Conservation (phyloP, 2,888 invertebrate genomes). For the Tortricodes alternella region DNA sequence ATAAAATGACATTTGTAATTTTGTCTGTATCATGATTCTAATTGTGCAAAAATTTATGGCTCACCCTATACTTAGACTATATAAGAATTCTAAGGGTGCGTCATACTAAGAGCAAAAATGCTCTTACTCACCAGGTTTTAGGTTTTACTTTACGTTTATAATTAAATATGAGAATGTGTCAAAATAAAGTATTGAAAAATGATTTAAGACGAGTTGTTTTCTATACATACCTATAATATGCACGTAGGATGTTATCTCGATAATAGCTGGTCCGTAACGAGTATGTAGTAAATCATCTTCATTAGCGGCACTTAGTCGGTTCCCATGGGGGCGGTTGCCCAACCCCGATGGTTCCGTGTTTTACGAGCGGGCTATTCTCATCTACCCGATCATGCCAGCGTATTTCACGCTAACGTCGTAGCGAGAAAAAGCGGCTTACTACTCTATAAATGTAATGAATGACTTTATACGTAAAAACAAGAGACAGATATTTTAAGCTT, state of each 20-base stretch:
- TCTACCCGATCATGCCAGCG: background rate
- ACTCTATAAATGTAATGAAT: too few relatives aligned
- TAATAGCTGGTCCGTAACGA: conserved; percentile 2
- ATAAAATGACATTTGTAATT: too few relatives aligned
- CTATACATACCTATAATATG: background rate
- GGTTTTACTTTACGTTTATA: background rate
- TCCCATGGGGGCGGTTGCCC: conserved; percentile 26
- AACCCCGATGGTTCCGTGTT: conserved; percentile 20
- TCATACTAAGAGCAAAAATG: too few relatives aligned
- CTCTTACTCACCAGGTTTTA: too few relatives aligned
- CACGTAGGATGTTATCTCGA: background rate
- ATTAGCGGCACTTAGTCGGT: conserved; percentile 14
- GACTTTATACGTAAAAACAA: too few relatives aligned
- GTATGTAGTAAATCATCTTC: conserved; percentile 18
- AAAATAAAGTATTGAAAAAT: background rate
- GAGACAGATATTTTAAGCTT: too few relatives aligned
- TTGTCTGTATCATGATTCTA: too few relatives aligned
- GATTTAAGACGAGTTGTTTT: conserved; percentile 10
- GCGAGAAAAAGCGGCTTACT: too few relatives aligned
- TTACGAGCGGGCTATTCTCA: conserved; percentile 15
- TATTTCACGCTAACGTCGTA: too few relatives aligned
- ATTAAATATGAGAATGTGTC: background rate
- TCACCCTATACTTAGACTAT: too few relatives aligned
- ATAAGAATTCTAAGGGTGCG: too few relatives aligned
- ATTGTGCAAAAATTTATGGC: too few relatives aligned